phyloP scores from a whole-genome alignment of 2,888 invertebrate genomes.

The Cephus nigrinus region DNA sequence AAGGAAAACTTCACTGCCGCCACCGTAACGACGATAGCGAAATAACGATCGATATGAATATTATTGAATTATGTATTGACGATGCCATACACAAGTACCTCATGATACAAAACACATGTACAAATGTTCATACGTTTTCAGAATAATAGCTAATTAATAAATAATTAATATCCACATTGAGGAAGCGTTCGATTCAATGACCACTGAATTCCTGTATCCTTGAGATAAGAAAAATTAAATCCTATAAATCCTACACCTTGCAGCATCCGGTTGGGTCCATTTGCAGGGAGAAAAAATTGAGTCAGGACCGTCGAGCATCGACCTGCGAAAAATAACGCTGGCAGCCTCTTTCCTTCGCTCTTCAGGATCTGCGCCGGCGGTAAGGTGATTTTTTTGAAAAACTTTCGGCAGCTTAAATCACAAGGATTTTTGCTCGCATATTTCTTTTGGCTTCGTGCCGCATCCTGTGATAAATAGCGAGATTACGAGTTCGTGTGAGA shows the following conservation, averaged over 20 bases:
- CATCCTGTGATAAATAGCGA: conserved; percentile 63
- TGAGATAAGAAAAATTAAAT: no score
- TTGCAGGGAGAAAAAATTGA: not conserved
- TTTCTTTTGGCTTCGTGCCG: conserved; percentile 12
- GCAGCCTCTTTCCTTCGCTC: not conserved
- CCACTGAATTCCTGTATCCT: not conserved
- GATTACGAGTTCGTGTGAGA: conserved; percentile 56
- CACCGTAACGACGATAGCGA: conserved; percentile 6
- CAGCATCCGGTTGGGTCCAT: not conserved
- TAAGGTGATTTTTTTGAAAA: not conserved
- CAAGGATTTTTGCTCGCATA: not conserved
- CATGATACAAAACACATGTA: conserved; percentile 65
- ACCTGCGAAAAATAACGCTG: not conserved
- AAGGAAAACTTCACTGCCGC: conserved; percentile 13
- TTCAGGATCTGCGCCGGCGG: not conserved
- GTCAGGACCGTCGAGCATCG: not conserved
- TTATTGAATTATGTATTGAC: conserved; percentile 57
- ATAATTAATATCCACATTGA: conserved; percentile 54
- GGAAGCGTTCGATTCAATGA: not conserved
- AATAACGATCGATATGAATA: not conserved
- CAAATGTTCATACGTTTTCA: conserved; percentile 66
- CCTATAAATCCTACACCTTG: not conserved
- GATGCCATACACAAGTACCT: conserved; percentile 66
- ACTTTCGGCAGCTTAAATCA: not conserved
- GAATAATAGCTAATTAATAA: conserved; percentile 65